These are phyloP conservation scores for Latrodectus hesperus DNA, from an alignment of 2,888 invertebrate species.

Conservation along the genomic window DNA sequence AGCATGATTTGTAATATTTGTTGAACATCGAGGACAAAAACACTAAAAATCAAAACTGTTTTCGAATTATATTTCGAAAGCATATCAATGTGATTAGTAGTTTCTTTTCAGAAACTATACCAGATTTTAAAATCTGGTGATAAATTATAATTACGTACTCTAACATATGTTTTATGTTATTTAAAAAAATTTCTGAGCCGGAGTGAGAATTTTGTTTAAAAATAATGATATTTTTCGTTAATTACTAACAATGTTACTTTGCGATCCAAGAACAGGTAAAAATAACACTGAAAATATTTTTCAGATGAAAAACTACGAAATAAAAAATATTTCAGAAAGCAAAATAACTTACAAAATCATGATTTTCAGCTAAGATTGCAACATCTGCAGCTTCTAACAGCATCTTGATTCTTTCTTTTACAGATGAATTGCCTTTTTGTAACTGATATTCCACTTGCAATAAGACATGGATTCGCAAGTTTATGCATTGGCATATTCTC, in stretches of 20 bases:
- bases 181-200: background rate
- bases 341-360: background rate
- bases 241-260: too few relatives aligned
- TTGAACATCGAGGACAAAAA: too few relatives aligned
- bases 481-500: conserved; percentile 19
- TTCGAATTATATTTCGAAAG: background rate
- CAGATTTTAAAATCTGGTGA: background rate
- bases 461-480: conserved; percentile 6
- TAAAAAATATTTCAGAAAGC: too few relatives aligned
- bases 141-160: background rate
- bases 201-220: too few relatives aligned
- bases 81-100: background rate
- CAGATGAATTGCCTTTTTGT: conserved; percentile 11
- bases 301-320: too few relatives aligned
- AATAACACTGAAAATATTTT: too few relatives aligned
- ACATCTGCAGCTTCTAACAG: conserved; percentile 10
- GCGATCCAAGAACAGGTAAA: too few relatives aligned
- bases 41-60: too few relatives aligned
- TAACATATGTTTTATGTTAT: background rate
- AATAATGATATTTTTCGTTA: too few relatives aligned
- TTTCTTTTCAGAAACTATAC: background rate
- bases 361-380: background rate
- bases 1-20: background rate
- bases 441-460: conserved; percentile 34
- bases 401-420: background rate